A percentile compares a stretch with the other conserved stretches of the same genome.
Evolutionary conservation across 2,888 invertebrate species (phyloP).

Genomic region (Xylota sylvarum): DNA sequence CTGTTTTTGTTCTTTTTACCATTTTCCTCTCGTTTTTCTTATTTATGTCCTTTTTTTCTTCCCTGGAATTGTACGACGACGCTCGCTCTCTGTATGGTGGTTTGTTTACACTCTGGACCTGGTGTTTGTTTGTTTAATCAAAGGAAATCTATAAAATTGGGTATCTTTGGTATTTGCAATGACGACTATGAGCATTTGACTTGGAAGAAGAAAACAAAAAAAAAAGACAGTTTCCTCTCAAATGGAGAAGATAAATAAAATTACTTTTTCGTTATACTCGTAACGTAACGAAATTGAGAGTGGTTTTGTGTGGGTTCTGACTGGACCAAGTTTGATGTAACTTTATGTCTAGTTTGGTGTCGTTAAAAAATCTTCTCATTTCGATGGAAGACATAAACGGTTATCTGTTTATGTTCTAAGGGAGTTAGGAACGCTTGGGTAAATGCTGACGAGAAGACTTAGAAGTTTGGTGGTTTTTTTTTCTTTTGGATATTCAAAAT

Average conservation of each 20-base stretch:
- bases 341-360: conserved; percentile 14
- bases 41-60: conserved; percentile 43
- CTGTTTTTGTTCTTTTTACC: neutral
- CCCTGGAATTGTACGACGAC: conserved; percentile 21
- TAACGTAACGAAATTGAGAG: conserved; percentile 6
- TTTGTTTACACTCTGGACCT: conserved; percentile 67
- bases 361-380: conserved; percentile 14
- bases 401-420: conserved; percentile 9
- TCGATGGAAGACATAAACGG: conserved; percentile 12
- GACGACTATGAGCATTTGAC: conserved; percentile 34
- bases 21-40: conserved; percentile 27
- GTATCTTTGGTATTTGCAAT: conserved; percentile 36
- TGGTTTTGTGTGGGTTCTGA: neutral
- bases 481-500: neutral
- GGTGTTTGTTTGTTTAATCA: conserved; percentile 63
- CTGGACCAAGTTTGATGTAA: neutral
- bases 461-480: neutral
- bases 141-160: conserved; percentile 66
- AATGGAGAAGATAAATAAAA: conserved; percentile 65
- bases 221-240: conserved; percentile 1
- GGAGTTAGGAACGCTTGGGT: neutral
- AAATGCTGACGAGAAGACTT: neutral
- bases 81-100: conserved; percentile 23
- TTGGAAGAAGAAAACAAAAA: conserved; percentile 3
- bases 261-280: conserved; percentile 33